Evolutionary conservation across 2,888 invertebrate genomes (phyloP).

Genomic region (Drosophila nr. perissopoda): DNA sequence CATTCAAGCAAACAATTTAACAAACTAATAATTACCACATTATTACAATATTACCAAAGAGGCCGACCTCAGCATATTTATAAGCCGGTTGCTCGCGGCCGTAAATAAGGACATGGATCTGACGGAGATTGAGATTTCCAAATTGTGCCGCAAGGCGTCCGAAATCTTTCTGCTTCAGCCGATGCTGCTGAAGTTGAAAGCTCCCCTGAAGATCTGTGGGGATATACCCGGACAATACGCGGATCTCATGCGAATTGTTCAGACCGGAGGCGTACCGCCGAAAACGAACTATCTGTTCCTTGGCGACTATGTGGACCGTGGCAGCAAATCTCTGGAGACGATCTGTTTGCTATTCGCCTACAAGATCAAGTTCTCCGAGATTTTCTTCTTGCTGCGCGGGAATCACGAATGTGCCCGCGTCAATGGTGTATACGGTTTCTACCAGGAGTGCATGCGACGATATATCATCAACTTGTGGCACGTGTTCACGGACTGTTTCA

Average conservation of each 20-base stretch:
- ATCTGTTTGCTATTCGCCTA: slow-evolving; percentile 97
- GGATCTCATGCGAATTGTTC: too few relatives aligned
- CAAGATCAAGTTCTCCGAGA: slow-evolving; percentile 99
- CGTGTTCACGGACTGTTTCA: slow-evolving; percentile 99
- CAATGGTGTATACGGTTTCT: slow-evolving; percentile 97
- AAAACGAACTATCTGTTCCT: slow-evolving; percentile 94
- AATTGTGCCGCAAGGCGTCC: slow-evolving; percentile 94
- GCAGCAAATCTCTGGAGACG: slow-evolving; percentile 98
- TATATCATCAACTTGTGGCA: slow-evolving; percentile 99
- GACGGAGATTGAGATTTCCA: too few relatives aligned
- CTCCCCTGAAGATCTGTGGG: slow-evolving; percentile 99
- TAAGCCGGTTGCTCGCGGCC: too few relatives aligned
- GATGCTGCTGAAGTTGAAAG: slow-evolving; percentile 97
- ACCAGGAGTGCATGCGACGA: slow-evolving; percentile 96
- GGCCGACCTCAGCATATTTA: too few relatives aligned
- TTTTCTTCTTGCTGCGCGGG: slow-evolving; percentile 97
- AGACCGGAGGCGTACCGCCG: slow-evolving; percentile 89
- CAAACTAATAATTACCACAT: too few relatives aligned
- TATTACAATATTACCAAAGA: too few relatives aligned
- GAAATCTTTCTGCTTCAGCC: slow-evolving; percentile 97
- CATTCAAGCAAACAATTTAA: too few relatives aligned
- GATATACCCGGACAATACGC: slow-evolving; percentile 95
- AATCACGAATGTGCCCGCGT: slow-evolving; percentile 99
- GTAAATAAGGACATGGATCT: too few relatives aligned
- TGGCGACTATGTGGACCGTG: slow-evolving; percentile 98